These are phyloP conservation scores for Orcinus orca DNA, from an alignment of 2,113 vertebrate species.

Conservation along the genomic window DNA sequence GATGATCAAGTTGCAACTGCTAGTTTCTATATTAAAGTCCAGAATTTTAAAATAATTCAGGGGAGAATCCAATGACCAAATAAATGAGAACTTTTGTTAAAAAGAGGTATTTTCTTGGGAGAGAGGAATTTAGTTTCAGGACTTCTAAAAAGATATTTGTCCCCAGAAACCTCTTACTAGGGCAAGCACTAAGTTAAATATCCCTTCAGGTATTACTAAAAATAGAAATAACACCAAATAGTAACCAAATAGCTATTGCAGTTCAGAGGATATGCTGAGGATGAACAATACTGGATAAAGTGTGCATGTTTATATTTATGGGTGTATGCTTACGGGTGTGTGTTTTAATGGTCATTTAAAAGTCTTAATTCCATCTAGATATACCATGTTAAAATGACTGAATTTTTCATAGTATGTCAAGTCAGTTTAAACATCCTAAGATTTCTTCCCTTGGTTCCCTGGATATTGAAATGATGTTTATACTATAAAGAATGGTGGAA, in stretches of 20 bases:
- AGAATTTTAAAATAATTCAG: neutral
- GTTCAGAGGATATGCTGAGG: neutral
- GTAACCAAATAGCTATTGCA: neutral
- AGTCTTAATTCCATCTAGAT: neutral
- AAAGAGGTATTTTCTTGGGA: neutral
- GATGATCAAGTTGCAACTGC: neutral
- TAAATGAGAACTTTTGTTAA: neutral
- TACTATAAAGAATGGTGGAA: neutral
- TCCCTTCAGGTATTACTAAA: neutral
- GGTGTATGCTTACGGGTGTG: neutral
- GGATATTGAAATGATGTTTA: neutral
- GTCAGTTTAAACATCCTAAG: neutral
- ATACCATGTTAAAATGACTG: neutral
- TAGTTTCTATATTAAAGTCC: neutral
- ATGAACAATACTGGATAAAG: neutral
- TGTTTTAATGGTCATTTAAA: neutral
- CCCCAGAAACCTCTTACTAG: neutral
- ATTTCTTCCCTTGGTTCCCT: neutral
- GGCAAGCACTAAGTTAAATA: neutral
- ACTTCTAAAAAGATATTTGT: constrained; percentile 28
- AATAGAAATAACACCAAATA: neutral
- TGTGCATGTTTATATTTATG: neutral
- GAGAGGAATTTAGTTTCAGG: neutral
- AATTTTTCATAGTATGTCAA: neutral
- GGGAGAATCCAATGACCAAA: neutral